phyloP scores from a whole-genome alignment of 2,113 vertebrate species.

The Syngnathus typhle region DNA sequence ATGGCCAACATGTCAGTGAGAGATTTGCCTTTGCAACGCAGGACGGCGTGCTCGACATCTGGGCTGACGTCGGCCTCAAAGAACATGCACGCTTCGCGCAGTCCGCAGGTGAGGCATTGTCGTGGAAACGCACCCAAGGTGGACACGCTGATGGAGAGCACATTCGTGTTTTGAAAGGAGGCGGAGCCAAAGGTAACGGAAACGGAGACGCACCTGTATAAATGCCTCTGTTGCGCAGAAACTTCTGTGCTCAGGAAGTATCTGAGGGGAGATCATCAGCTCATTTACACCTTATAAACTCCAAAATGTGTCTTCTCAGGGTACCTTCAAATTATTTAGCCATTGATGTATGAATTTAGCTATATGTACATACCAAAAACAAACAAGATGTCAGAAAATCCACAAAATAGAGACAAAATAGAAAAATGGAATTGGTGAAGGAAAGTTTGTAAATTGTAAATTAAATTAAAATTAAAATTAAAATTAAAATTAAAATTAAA shows the following conservation, averaged over 20 bases:
- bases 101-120: slow-evolving; percentile 83
- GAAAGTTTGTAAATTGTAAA: no score
- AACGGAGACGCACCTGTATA: slow-evolving; percentile 76
- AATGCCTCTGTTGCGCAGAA: slow-evolving; percentile 79
- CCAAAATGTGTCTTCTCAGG: neutral
- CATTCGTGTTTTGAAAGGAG: neutral
- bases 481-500: no score
- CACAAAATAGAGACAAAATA: no score
- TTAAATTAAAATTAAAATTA: no score
- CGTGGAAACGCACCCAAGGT: slow-evolving; percentile 79
- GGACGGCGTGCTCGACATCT: slow-evolving; percentile 76
- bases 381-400: no score
- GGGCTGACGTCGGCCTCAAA: slow-evolving; percentile 82
- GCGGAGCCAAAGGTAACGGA: neutral
- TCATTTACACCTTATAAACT: neutral
- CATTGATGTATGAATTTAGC: no score
- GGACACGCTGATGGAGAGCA: slow-evolving; percentile 72
- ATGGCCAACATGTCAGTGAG: neutral
- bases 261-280: slow-evolving; percentile 60
- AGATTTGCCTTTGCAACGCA: slow-evolving; percentile 82
- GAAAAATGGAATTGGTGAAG: no score
- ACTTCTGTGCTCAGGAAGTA: slow-evolving; percentile 92
- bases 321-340: no score
- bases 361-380: no score
- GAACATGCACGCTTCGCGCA: slow-evolving; percentile 79